Evolutionary conservation across 1,140 invertebrate species (phyloP).

Genomic region (Plectus sambesii): DNA sequence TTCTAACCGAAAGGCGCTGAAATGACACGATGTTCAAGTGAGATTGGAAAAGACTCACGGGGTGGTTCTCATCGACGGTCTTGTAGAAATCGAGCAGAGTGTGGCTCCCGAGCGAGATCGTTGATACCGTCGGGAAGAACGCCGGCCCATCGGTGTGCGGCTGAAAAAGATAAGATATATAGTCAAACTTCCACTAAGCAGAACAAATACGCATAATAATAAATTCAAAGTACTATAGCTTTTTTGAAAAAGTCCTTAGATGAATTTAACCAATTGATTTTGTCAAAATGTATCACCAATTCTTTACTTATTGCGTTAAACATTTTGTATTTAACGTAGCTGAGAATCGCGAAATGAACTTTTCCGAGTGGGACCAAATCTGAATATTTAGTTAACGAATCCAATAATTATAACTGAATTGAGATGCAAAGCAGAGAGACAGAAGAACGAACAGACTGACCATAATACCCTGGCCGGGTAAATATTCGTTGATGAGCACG

Average conservation of each 20-base stretch:
- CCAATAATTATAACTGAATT: too few relatives aligned
- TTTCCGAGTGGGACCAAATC: too few relatives aligned
- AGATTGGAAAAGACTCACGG: not conserved
- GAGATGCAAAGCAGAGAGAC: not conserved
- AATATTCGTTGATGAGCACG: slow-evolving; percentile 89
- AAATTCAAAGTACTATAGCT: not conserved
- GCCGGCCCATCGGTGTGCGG: slow-evolving; percentile 86
- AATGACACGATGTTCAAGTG: not conserved
- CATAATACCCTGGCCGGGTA: slow-evolving; percentile 80
- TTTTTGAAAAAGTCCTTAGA: slow-evolving; percentile 6
- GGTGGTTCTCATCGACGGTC: slow-evolving; percentile 31
- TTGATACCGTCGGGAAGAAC: slow-evolving; percentile 81
- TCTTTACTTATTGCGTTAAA: too few relatives aligned
- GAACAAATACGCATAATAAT: slow-evolving; percentile 22
- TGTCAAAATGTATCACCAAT: slow-evolving; percentile 8
- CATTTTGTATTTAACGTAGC: too few relatives aligned
- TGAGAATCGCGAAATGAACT: too few relatives aligned
- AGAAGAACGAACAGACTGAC: slow-evolving; percentile 48
- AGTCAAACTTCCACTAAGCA: too few relatives aligned
- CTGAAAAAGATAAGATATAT: slow-evolving; percentile 48
- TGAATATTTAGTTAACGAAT: too few relatives aligned
- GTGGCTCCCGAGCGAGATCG: slow-evolving; percentile 78
- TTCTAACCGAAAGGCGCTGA: too few relatives aligned
- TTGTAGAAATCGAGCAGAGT: slow-evolving; percentile 73
- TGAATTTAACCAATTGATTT: not conserved